These are phyloP conservation scores for Schlechtendalia chinensis DNA, from an alignment of 1,140 invertebrate genomes.

Conservation along the genomic window DNA sequence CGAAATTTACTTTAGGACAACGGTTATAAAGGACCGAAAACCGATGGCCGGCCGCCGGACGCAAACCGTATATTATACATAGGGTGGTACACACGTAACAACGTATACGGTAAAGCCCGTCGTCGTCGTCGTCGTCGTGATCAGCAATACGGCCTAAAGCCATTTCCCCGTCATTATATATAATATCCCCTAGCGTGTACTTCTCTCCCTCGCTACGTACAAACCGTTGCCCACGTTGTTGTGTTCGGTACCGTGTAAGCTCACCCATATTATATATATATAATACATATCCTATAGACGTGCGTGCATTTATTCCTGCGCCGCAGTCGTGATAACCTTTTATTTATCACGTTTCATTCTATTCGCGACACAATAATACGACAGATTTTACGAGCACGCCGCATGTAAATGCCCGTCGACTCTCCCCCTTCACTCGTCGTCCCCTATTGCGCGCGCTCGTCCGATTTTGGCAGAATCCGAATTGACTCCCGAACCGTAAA, in stretches of 20 bases:
- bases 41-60: too few species aligned
- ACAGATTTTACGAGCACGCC: constrained; percentile 38
- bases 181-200: constrained; percentile 1
- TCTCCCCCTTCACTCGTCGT: neutral
- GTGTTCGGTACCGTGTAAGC: neutral
- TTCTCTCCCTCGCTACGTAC: neutral
- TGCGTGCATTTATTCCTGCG: constrained; percentile 27
- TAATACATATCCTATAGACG: neutral
- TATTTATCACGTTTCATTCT: constrained; percentile 48
- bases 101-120: constrained; percentile 2
- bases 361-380: constrained; percentile 43
- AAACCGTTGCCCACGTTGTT: neutral
- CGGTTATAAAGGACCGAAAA: too few species aligned
- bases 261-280: neutral
- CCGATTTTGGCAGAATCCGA: constrained; percentile 16
- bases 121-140: constrained; percentile 18
- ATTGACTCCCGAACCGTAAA: constrained; percentile 31
- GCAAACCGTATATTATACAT: too few species aligned
- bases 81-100: too few species aligned
- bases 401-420: neutral
- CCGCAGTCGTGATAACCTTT: constrained; percentile 42
- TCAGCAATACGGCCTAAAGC: constrained; percentile 9
- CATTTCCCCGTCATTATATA: constrained; percentile 28
- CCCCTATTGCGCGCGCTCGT: too few species aligned
- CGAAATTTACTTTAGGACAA: too few species aligned